Evolutionary conservation across 2,888 invertebrate genomes (phyloP), one percentile per base, ranked within the genome.

Genomic region (Agonopterix alstromeriana): DNA sequence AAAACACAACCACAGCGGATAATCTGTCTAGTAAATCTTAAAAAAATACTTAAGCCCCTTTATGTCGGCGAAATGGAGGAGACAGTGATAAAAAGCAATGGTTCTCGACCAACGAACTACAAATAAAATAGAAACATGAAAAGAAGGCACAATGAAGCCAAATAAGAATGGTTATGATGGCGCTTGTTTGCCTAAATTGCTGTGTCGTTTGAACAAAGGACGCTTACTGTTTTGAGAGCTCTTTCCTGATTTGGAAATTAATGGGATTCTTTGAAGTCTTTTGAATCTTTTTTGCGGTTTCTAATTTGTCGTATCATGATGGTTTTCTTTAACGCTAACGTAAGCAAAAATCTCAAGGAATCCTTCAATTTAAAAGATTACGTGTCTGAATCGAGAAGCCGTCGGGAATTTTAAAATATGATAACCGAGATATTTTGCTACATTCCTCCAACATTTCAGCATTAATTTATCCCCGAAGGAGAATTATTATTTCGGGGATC

Each of bases 381-480:
- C 56, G 57, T 54, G 50, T 48, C 52, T 53, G 61, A 65, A 66
- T 56, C 54, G 57, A 56, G 43, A 49, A 48, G 49, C 60, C 12
- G 52, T 55, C 36, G 36, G 60, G 54, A 58, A 57, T 60, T 60
- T 56, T 54, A 53, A 60, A 70, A 69, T 60, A 58, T 61, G 63
- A 67, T 70, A 62, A 58, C 51, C n/a, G 54, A 55, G 60, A 67
- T 56, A 50, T 57, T 58, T 54, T 55, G 56, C 53, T 49, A 58
- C 59, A 61, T 65, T 65, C 60, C 61, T 53, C 55, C 49, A 53
- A 55, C 56, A 62, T 59, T 67, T 67, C 61, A 58, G 61, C 65
- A 67, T 74, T 74, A 76, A 77, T 76, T 70, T 68, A 64, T 69
- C 63, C 62, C 58, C 59, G 48, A 52, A 63, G 54, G 57, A 56